A percentile compares a stretch with the other conserved stretches of the same genome.
These are phyloP conservation scores for Ommatoiulus sabulosus DNA, from an alignment of 2,888 invertebrate species.

Conservation along the genomic window DNA sequence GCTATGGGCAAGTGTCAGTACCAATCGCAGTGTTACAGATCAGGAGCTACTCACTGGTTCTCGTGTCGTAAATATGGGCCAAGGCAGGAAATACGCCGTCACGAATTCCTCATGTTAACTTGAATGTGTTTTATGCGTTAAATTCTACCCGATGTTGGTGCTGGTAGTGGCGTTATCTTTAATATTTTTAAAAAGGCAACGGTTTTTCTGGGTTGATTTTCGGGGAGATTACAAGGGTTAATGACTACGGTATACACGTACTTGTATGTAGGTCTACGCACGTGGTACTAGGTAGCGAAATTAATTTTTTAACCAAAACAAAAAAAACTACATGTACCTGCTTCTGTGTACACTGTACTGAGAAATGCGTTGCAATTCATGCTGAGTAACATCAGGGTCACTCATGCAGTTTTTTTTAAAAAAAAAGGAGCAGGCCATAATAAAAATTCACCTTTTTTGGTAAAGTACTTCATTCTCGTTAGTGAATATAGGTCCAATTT, in stretches of 20 bases:
- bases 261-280: neutral
- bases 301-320: neutral
- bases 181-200: neutral
- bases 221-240: neutral
- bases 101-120: neutral
- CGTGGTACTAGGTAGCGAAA: neutral
- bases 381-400: slow-evolving; percentile 35
- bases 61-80: neutral
- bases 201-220: neutral
- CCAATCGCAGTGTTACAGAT: neutral
- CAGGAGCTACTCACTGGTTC: neutral
- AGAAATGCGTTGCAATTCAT: neutral
- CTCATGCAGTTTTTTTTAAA: slow-evolving; percentile 23
- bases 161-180: neutral
- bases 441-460: slow-evolving; percentile 42
- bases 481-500: neutral
- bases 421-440: neutral
- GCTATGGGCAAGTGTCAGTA: neutral
- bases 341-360: slow-evolving; percentile 4
- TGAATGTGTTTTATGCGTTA: neutral
- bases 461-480: neutral
- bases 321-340: neutral
- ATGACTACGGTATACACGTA: neutral
- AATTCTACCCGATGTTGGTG: neutral
- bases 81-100: neutral